phyloP scores from a whole-genome alignment of 2,888 invertebrate species.

The Adelphocoris suturalis region DNA sequence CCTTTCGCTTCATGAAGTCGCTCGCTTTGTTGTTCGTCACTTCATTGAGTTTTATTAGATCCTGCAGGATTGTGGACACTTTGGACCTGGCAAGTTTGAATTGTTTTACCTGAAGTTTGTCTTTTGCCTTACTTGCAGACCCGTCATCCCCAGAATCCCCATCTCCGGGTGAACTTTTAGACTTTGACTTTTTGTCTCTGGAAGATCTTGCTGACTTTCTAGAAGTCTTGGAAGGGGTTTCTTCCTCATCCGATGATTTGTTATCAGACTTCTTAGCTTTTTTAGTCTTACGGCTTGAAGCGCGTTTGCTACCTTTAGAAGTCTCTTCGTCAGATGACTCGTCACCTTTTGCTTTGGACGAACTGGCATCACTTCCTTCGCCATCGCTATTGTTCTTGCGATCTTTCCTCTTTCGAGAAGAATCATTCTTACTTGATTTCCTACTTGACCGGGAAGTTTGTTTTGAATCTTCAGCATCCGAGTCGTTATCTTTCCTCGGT shows the following conservation, averaged over 20 bases:
- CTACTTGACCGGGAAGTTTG: not conserved
- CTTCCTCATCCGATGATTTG: not conserved
- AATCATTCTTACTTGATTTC: not conserved
- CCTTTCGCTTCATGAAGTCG: constrained; percentile 46
- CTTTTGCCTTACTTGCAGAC: not conserved
- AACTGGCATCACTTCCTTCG: not conserved
- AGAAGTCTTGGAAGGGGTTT: not conserved
- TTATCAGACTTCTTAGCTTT: not conserved
- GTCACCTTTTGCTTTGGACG: not conserved
- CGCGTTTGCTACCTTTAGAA: not conserved
- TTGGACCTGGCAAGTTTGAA: constrained; percentile 38
- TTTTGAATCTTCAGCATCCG: constrained; percentile 33
- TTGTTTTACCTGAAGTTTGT: constrained; percentile 51
- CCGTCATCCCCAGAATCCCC: not conserved
- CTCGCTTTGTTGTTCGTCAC: constrained; percentile 48
- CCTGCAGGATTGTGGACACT: constrained; percentile 37
- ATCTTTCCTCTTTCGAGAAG: constrained; percentile 2
- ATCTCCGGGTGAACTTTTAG: constrained; percentile 21
- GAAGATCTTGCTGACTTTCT: not conserved
- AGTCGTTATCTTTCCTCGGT: not conserved
- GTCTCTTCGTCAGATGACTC: not conserved
- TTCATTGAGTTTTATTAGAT: constrained; percentile 40
- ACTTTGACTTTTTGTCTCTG: constrained; percentile 15
- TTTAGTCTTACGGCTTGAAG: not conserved
- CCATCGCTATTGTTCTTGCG: constrained; percentile 2